Percentiles rank a stretch among this genome's conserved stretches.
phyloP scores from a whole-genome alignment of 2,888 invertebrate genomes.

The Nematopogon swammerdamellus region DNA sequence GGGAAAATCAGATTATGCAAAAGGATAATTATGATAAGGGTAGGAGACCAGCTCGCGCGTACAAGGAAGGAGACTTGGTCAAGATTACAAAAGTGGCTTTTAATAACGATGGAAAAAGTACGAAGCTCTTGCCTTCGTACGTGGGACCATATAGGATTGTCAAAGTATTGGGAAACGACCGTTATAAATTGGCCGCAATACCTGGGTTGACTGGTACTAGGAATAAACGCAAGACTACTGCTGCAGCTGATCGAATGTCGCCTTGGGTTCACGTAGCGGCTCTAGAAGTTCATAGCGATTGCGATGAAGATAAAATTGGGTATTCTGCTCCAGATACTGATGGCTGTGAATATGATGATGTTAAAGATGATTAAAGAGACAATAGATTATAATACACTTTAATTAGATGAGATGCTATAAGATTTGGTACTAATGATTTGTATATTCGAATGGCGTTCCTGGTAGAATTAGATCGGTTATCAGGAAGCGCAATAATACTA shows the following conservation, averaged over 20 bases:
- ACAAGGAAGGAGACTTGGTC: slow-evolving; percentile 4
- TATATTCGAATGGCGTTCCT: too few relatives aligned
- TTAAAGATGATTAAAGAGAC: too few relatives aligned
- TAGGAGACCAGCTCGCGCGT: slow-evolving; percentile 4
- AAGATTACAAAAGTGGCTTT: slow-evolving; percentile 7
- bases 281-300: background rate
- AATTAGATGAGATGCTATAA: too few relatives aligned
- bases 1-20: too few relatives aligned
- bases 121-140: slow-evolving; percentile 6
- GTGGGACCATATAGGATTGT: slow-evolving; percentile 6
- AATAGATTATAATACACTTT: too few relatives aligned
- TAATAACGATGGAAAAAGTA: slow-evolving; percentile 6
- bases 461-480: too few relatives aligned
- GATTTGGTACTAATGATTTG: too few relatives aligned
- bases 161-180: slow-evolving; percentile 5
- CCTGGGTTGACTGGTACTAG: slow-evolving; percentile 5
- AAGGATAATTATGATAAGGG: too few relatives aligned
- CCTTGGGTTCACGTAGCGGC: background rate
- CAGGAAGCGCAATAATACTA: too few relatives aligned
- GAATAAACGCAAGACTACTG: slow-evolving; percentile 3
- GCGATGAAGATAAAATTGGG: too few relatives aligned
- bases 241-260: background rate
- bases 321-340: too few relatives aligned
- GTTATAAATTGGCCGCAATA: slow-evolving; percentile 5
- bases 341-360: too few relatives aligned